Evolutionary conservation across 2,888 invertebrate species (phyloP).

Genomic region (Drosophila conformis): DNA sequence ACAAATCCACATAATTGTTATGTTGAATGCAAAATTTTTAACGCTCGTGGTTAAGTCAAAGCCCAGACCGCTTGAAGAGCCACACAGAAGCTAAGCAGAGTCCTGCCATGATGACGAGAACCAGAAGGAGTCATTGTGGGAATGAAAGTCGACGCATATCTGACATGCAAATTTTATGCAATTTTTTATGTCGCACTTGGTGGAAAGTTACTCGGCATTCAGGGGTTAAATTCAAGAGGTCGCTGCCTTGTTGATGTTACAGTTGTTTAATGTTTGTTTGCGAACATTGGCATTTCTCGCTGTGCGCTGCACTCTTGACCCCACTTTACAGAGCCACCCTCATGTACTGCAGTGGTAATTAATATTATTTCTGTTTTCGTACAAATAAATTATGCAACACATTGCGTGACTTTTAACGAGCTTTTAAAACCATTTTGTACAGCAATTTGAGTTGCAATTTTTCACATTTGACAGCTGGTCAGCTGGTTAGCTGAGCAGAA

Average conservation of each 20-base stretch:
- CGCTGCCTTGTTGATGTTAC: slow-evolving; percentile 11
- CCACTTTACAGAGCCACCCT: neutral
- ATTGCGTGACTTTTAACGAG: slow-evolving; percentile 79
- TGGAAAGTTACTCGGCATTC: slow-evolving; percentile 33
- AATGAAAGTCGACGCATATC: slow-evolving; percentile 68
- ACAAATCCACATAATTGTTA: slow-evolving; percentile 66
- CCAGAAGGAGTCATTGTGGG: slow-evolving; percentile 25
- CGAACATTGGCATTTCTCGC: slow-evolving; percentile 54
- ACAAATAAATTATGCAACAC: slow-evolving; percentile 78
- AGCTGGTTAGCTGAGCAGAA: slow-evolving; percentile 19
- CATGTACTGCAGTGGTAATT: slow-evolving; percentile 67
- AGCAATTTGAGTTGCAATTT: slow-evolving; percentile 77
- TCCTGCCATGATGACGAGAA: slow-evolving; percentile 20
- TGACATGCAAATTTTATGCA: slow-evolving; percentile 78
- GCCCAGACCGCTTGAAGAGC: slow-evolving; percentile 52
- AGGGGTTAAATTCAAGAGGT: slow-evolving; percentile 38
- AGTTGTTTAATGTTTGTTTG: slow-evolving; percentile 18
- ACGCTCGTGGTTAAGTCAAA: slow-evolving; percentile 51
- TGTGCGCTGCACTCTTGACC: slow-evolving; percentile 11
- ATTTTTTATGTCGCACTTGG: slow-evolving; percentile 43
- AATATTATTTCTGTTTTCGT: slow-evolving; percentile 77
- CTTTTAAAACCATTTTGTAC: slow-evolving; percentile 77
- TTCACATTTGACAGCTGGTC: slow-evolving; percentile 77
- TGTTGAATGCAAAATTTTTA: slow-evolving; percentile 74
- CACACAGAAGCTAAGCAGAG: slow-evolving; percentile 34